Base-by-base conservation (phyloP, 2,888 invertebrate genomes). In the Drosophila stalkeri region DNA sequence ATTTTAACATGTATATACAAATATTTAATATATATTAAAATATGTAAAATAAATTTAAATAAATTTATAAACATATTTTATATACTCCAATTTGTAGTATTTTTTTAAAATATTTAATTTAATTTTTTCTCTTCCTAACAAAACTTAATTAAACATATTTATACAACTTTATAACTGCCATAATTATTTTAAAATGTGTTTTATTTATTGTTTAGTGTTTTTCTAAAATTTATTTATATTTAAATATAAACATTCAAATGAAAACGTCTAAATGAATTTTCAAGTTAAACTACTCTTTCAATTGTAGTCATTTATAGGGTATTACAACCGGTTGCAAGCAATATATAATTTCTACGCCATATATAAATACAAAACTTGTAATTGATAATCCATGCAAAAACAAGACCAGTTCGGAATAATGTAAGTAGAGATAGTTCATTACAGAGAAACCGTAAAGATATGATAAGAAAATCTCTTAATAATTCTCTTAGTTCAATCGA, bases 241-340 rank as follows among this genome's bases (percentile, higher is more conserved):
- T 37, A 14, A 14, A 37, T 14, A 5, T 37, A 16, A 16, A 23
- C 8, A 23, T 16, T 11, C 18, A 46, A 46, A 16, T 46, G 0
- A 0, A 44, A 18, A 7, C 16, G 0, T 1, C 20, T 11, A 23
- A 23, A 9, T 18, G 12, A 20, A 6, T 16, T 6, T n/a, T 3
- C 16, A 11, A 57, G 8, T 7, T 3, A 23, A 20, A 16, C 35
- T 31, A 35, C 54, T 27, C 51, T 2, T n/a, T n/a, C 14, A n/a
- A 7, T 12, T 6, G 11, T 16, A 20, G 3, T 2, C 5, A 14
- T 1, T 1, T 43, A 23, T 4, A 55, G 57, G 44, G 67, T 60
- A 75, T 41, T 49, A 46, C 68, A 86, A 80, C 87, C 80, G 87
- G 83, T 84, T 86, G 37, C 71, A 72, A 70, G 56, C 66, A 33